phyloP scores from a whole-genome alignment of 2,113 vertebrate genomes.

The Pomatorhinus ruficollis region DNA sequence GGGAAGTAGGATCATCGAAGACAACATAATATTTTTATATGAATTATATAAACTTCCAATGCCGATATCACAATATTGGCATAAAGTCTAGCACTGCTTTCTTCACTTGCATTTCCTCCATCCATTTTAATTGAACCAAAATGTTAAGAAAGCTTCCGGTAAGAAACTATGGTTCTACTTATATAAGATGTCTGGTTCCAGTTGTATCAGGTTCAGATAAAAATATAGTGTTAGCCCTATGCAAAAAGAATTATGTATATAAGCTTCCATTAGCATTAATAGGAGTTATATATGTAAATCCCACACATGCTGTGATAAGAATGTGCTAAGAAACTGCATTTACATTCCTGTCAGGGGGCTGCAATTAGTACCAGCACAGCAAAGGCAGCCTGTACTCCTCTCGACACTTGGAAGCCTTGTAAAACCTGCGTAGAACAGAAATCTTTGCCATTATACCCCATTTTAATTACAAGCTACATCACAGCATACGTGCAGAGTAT shows the following conservation, averaged over 20 bases:
- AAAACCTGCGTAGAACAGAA: conserved; percentile 1
- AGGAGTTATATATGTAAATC: conserved; percentile 61
- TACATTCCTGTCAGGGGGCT: conserved; percentile 52
- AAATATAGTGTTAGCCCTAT: conserved; percentile 16
- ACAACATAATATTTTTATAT: not conserved
- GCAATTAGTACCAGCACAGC: conserved; percentile 44
- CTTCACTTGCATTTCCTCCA: not conserved
- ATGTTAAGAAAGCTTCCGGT: not conserved
- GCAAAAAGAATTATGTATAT: not conserved
- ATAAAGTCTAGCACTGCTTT: not conserved
- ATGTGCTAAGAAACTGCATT: conserved; percentile 51
- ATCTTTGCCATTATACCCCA: not conserved
- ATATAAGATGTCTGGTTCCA: not conserved
- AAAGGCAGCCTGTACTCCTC: not conserved
- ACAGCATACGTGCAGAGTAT: not conserved
- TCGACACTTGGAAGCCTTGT: conserved; percentile 20
- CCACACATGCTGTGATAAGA: conserved; percentile 53
- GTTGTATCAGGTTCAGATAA: conserved; percentile 48
- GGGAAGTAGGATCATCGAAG: not conserved
- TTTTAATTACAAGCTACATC: not conserved
- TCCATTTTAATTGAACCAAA: not conserved
- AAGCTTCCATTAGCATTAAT: conserved; percentile 57
- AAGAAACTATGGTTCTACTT: not conserved
- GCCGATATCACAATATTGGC: not conserved
- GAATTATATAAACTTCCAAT: not conserved